phyloP scores from a whole-genome alignment of 2,888 invertebrate species.

The Stenchaetothrips biformis region DNA sequence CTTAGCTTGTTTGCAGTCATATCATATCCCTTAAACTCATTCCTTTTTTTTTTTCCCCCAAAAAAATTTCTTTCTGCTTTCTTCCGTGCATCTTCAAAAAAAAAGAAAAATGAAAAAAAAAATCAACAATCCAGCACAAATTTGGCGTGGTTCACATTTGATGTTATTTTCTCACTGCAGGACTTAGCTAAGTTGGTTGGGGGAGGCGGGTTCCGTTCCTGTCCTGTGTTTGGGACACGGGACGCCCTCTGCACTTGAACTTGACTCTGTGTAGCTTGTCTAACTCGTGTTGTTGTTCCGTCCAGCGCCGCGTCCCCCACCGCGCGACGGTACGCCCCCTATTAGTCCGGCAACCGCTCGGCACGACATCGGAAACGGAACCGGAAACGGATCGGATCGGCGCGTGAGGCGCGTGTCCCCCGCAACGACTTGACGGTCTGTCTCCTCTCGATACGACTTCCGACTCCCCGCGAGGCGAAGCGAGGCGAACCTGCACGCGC shows the following conservation, averaged over 20 bases:
- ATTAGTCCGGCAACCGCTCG: slow-evolving; percentile 10
- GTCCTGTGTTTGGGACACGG: too few species aligned
- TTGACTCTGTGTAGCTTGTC: not conserved
- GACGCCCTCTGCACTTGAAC: too few species aligned
- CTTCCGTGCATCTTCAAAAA: too few species aligned
- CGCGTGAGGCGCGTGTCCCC: not conserved
- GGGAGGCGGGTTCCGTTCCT: too few species aligned
- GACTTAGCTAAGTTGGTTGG: too few species aligned
- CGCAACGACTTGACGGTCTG: not conserved
- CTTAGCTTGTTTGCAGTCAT: not conserved
- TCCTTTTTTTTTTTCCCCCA: not conserved
- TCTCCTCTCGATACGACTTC: not conserved
- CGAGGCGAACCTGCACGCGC: too few species aligned
- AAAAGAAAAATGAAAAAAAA: too few species aligned
- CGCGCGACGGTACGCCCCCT: slow-evolving; percentile 19
- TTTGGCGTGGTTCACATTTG: too few species aligned
- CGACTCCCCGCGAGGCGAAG: not conserved
- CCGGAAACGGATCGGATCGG: not conserved
- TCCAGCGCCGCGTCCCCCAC: slow-evolving; percentile 9
- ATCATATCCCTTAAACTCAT: not conserved
- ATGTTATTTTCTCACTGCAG: too few species aligned
- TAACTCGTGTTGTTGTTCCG: slow-evolving; percentile 18
- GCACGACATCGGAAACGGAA: not conserved
- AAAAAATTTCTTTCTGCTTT: too few species aligned
- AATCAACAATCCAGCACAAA: too few species aligned